phyloP scores from a whole-genome alignment of 2,888 invertebrate species.

The Chirona hameri region DNA sequence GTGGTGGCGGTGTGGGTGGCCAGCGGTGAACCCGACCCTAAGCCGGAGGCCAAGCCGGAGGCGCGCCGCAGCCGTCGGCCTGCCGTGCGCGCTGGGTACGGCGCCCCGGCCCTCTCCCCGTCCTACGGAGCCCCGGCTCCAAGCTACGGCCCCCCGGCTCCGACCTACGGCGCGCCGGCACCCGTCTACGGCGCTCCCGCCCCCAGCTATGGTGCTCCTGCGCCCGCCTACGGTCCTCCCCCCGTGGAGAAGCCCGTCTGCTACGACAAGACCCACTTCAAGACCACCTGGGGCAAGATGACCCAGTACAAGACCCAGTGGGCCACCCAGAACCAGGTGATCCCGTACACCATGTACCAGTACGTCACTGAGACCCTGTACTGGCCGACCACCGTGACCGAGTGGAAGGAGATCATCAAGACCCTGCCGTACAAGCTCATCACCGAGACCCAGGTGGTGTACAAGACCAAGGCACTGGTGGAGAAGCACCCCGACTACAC shows the following conservation, averaged over 20 bases:
- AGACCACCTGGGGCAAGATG: conserved; percentile 30
- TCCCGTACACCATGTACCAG: conserved; percentile 28
- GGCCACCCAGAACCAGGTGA: conserved; percentile 1
- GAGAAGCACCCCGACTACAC: conserved; percentile 27
- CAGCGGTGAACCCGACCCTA: neutral
- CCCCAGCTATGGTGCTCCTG: conserved; percentile 9
- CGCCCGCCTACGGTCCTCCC: neutral
- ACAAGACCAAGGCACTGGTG: conserved; percentile 27
- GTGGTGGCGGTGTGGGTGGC: conserved; percentile 2
- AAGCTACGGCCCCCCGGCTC: neutral
- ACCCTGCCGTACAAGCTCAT: conserved; percentile 28
- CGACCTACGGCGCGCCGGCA: too few relatives aligned
- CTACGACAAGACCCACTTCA: conserved; percentile 24
- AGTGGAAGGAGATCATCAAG: conserved; percentile 29
- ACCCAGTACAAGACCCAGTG: conserved; percentile 29
- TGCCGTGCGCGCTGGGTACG: too few relatives aligned
- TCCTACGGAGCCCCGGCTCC: too few relatives aligned
- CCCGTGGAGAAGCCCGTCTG: conserved; percentile 1
- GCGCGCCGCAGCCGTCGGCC: neutral
- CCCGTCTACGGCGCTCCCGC: conserved; percentile 22
- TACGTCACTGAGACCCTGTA: neutral
- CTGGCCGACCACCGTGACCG: conserved; percentile 30
- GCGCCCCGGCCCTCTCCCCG: too few relatives aligned
- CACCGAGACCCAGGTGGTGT: conserved; percentile 22
- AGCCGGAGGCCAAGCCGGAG: neutral